phyloP scores from a whole-genome alignment of 2,888 invertebrate genomes.

The Asteroscopus sphinx region DNA sequence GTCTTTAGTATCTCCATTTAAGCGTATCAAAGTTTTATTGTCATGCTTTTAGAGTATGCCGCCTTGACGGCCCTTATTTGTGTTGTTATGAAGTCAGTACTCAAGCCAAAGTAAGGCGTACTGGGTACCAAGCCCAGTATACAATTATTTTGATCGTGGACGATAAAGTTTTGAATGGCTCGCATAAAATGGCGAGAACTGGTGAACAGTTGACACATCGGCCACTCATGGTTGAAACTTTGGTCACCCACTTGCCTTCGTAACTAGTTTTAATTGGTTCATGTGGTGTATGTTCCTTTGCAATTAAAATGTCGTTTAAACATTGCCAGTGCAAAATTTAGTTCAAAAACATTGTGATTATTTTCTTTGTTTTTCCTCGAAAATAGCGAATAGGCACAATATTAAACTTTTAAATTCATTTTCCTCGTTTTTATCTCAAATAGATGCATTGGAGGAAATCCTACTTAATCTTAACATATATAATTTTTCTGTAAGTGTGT shows the following conservation, averaged over 20 bases:
- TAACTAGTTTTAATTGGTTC: conserved; percentile 6
- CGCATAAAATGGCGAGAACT: neutral
- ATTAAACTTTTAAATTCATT: no score
- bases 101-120: conserved; percentile 7
- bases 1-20: conserved; percentile 13
- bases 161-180: neutral
- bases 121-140: conserved; percentile 6
- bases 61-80: conserved; percentile 37
- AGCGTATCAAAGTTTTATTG: conserved; percentile 30
- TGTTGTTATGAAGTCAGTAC: conserved; percentile 12
- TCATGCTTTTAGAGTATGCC: conserved; percentile 22
- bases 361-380: no score
- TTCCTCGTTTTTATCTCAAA: no score
- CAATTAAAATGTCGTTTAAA: conserved; percentile 11
- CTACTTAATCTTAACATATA: no score
- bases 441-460: no score
- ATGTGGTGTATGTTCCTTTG: conserved; percentile 3
- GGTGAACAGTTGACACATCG: conserved; percentile 2
- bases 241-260: neutral
- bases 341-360: no score
- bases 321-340: no score
- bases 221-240: conserved; percentile 5
- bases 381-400: no score
- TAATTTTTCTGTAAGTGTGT: no score
- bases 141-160: conserved; percentile 15